Percentiles rank a stretch among this genome's conserved stretches.
Conservation (phyloP, 37 sponge, comb jelly and placozoan genomes). For the Oscarella lobularis region DNA sequence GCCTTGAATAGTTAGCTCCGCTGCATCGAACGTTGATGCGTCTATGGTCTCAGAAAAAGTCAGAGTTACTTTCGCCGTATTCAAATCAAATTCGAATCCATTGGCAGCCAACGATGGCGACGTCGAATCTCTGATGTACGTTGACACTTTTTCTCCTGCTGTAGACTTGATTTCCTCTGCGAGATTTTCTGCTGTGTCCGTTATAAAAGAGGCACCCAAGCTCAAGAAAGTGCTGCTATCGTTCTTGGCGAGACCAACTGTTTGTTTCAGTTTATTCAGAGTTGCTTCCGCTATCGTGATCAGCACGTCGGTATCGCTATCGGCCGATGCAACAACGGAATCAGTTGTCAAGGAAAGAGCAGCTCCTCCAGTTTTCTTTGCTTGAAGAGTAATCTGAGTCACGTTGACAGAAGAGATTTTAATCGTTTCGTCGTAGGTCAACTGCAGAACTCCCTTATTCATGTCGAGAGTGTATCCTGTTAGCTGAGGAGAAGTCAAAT, state of each 20-base stretch:
- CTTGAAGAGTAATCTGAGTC: not conserved
- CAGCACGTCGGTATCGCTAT: slow-evolving; percentile 6
- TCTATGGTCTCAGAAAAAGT: slow-evolving; percentile 72
- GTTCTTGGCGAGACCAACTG: slow-evolving; percentile 28
- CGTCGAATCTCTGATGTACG: slow-evolving; percentile 48
- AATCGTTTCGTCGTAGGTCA: slow-evolving; percentile 43
- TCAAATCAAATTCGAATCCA: slow-evolving; percentile 46
- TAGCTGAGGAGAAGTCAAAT: slow-evolving; percentile 42
- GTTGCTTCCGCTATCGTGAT: slow-evolving; percentile 44
- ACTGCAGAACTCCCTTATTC: slow-evolving; percentile 33
- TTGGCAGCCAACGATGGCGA: slow-evolving; percentile 29
- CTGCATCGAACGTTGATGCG: slow-evolving; percentile 31
- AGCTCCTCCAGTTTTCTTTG: not conserved
- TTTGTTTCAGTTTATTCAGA: slow-evolving; percentile 50
- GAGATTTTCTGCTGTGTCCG: slow-evolving; percentile 45
- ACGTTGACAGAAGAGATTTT: not conserved
- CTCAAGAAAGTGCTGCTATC: slow-evolving; percentile 33
- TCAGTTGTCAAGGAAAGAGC: not conserved
- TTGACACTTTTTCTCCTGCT: slow-evolving; percentile 21
- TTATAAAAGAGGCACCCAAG: slow-evolving; percentile 30
- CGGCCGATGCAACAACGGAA: not conserved
- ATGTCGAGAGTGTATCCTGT: slow-evolving; percentile 47
- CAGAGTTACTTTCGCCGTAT: slow-evolving; percentile 34
- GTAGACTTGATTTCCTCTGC: slow-evolving; percentile 18
- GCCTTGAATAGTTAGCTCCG: not conserved